phyloP scores from a whole-genome alignment of 2,797 vertebrate genomes.

The Dryobates pubescens region DNA sequence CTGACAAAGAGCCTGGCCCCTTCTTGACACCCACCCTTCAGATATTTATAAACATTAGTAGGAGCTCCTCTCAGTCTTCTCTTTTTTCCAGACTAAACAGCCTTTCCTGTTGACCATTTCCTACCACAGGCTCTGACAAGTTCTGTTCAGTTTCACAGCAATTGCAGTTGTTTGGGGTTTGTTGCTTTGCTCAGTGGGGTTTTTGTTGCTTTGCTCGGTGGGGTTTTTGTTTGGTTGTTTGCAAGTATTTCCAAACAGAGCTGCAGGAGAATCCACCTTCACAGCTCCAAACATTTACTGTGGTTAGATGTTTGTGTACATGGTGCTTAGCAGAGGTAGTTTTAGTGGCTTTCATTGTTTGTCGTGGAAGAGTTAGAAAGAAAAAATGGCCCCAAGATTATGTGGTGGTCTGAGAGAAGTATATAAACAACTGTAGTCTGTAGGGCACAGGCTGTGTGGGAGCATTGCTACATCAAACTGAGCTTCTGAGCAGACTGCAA shows the following conservation, averaged over 20 bases:
- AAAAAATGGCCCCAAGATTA: background rate
- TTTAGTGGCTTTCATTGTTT: background rate
- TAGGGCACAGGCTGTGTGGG: accelerated
- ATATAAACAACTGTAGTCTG: accelerated
- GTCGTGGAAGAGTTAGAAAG: background rate
- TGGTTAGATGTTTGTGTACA: background rate
- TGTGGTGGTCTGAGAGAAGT: background rate
- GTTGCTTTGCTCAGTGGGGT: too few relatives aligned
- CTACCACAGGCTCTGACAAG: background rate
- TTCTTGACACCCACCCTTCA: too few relatives aligned
- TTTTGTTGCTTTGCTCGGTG: too few relatives aligned
- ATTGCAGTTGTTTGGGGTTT: background rate
- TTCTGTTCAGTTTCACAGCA: background rate
- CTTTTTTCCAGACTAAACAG: background rate
- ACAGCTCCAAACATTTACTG: background rate
- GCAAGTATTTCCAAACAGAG: background rate
- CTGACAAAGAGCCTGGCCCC: too few relatives aligned
- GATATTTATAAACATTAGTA: too few relatives aligned
- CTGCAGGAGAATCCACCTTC: background rate
- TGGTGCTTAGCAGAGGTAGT: background rate
- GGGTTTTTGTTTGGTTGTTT: too few relatives aligned
- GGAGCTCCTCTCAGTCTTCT: too few relatives aligned
- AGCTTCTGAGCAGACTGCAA: background rate
- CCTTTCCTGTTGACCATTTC: background rate
- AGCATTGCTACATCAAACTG: background rate